Base-by-base conservation (phyloP, 2,888 invertebrate genomes). In the Zelleria hepariella region DNA sequence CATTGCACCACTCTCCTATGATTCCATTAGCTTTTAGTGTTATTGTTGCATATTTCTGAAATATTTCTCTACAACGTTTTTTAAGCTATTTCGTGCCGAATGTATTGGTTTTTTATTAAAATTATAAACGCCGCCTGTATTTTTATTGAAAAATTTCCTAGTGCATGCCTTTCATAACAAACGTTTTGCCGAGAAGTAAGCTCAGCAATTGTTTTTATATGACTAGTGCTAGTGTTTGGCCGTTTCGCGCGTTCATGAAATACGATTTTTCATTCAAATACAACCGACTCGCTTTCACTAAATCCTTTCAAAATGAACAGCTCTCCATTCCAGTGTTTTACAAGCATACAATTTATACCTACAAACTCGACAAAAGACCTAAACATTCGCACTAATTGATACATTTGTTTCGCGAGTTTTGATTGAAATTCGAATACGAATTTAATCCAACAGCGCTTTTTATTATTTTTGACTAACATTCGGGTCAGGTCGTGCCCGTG, bases 31-130 rank as follows among this genome's bases (percentile, higher is more conserved):
- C 18, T n/a, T n/a, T 8, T 18, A 55, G 55, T 55, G 27, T 55
- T 55, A 55, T 55, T 55, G 55, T 55, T 55, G n/a, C 27, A 53
- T 27, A 55, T 27, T 26, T 55, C 53, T 3, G 21, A n/a, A 10
- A 49, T 15, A 42, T 42, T 42, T 42, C 15, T 42, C 15, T 4
- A 15, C 10, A 42, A 42, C 32, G 15, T 42, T 42, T 15, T 42
- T 42, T 10, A 15, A 42, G 15, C 10, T 1, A 15, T 42, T 42
- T 10, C 32, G 15, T 4, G 32, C 32, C 32, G 15, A 42, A 10
- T 15, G 32, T 15, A 42, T 42, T 4, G 32, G 32, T 5, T 42
- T 42, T 42, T 42, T 42, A 42, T 42, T 42, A 42, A 42, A 42
- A 42, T 42, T 42, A 42, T 42, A 15, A n/a, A 3, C 15, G 32